Evolutionary conservation across 1,140 invertebrate genomes (phyloP), one percentile per base, ranked within the genome.

Genomic region (Drosophila melanica): DNA sequence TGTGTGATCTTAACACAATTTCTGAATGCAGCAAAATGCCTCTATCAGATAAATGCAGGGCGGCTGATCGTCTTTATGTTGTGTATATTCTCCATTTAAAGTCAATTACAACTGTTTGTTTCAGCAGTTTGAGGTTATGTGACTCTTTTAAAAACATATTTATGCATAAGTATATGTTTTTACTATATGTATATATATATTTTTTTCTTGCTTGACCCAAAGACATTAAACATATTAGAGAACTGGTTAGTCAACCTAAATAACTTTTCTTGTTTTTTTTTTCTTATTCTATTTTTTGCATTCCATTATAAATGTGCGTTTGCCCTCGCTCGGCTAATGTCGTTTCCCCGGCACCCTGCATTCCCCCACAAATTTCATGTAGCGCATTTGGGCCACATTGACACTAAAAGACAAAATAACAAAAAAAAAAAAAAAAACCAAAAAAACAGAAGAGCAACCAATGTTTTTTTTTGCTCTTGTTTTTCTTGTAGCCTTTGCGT

Each of bases 401-500:
- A 51, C 66, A 62, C 30, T 39, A 37, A 35, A 44, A 16, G 42
- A 16, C n/a, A n/a, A n/a, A n/a, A n/a, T n/a, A n/a, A n/a, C n/a
- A n/a, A n/a, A n/a, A 41, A 35, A 47, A 10, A 30, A 18, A n/a
- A 33, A 33, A 47, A 51, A 53, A 11, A n/a, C 18, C 23, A 44
- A 16, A 58, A 35, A 41, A 57, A 4, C 27, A 23, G 30, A 20
- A 64, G 50, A 66, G 47, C 30, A 35, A 54, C 30, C 5, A 48
- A 53, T 54, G 35, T 55, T 30, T 64, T 53, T 44, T 16, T 48
- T 54, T 7, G 20, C 33, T 37, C 14, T 18, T 30, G 60, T 55
- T 63, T 55, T 70, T 47, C 50, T 69, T 69, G 4, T 54, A 53
- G 48, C 48, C 33, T 70, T 64, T 41, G 45, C 60, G 33, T 54